Percentiles rank a stretch among this genome's conserved stretches.
Evolutionary conservation across 1,140 invertebrate genomes (phyloP).

Genomic region (Danaus plexippus): DNA sequence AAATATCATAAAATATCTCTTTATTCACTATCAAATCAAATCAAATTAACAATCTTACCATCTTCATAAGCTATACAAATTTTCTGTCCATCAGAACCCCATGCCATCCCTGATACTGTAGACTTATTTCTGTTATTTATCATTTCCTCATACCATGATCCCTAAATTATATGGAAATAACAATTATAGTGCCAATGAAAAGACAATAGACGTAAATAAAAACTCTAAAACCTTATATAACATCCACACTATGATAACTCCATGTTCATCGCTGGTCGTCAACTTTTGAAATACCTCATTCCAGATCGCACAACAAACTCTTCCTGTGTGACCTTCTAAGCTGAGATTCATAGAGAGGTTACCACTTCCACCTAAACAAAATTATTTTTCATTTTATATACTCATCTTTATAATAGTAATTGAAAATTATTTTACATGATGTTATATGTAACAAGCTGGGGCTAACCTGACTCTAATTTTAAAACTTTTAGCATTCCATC

Average conservation of each 20-base stretch:
- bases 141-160: slow-evolving; percentile 99
- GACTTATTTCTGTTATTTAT: slow-evolving; percentile 99
- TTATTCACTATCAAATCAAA: background rate
- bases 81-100: slow-evolving; percentile 96
- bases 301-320: slow-evolving; percentile 92
- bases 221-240: slow-evolving; percentile 83
- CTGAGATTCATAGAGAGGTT: slow-evolving; percentile 96
- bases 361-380: slow-evolving; percentile 58
- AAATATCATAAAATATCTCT: background rate
- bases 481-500: slow-evolving; percentile 96
- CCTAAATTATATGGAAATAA: slow-evolving; percentile 61
- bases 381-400: background rate
- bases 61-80: slow-evolving; percentile 99
- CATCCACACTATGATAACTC: slow-evolving; percentile 99
- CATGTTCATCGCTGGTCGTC: slow-evolving; percentile 96
- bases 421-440: slow-evolving; percentile 2
- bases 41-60: slow-evolving; percentile 72
- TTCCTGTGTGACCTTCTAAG: slow-evolving; percentile 94
- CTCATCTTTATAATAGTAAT: slow-evolving; percentile 5
- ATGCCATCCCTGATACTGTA: slow-evolving; percentile 94
- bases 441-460: background rate
- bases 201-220: background rate
- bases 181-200: background rate
- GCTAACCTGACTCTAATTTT: slow-evolving; percentile 85
- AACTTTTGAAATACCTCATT: slow-evolving; percentile 97